phyloP scores from a whole-genome alignment of 2,888 invertebrate genomes.

The Leucophora obtusa region DNA sequence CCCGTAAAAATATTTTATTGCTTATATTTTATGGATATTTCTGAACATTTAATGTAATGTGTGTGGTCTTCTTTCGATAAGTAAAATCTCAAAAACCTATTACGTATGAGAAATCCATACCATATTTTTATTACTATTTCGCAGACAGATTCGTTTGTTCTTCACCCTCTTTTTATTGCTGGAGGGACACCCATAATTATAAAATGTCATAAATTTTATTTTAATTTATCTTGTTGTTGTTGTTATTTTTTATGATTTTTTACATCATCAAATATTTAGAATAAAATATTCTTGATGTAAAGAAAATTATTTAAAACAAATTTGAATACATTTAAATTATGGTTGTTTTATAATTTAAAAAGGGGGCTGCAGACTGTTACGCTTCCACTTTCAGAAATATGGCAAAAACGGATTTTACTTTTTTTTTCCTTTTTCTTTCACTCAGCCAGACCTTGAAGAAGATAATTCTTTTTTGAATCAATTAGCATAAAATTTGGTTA shows the following conservation, averaged over 20 bases:
- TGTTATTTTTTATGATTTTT: slow-evolving; percentile 12
- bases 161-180: not conserved
- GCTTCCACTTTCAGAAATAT: slow-evolving; percentile 7
- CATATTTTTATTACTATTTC: slow-evolving; percentile 8
- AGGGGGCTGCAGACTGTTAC: slow-evolving; percentile 15
- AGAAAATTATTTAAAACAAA: slow-evolving; percentile 49
- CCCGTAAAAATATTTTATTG: not conserved
- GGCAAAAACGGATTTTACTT: slow-evolving; percentile 7
- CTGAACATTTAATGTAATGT: not conserved
- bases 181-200: slow-evolving; percentile 20
- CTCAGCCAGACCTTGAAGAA: too few species aligned
- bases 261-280: slow-evolving; percentile 37
- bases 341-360: slow-evolving; percentile 10
- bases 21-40: not conserved
- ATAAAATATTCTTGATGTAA: slow-evolving; percentile 18
- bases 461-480: too few species aligned
- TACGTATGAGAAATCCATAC: not conserved
- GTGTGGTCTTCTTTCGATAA: slow-evolving; percentile 3
- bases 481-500: too few species aligned
- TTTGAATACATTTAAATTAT: slow-evolving; percentile 40
- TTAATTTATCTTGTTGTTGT: not conserved
- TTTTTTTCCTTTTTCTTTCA: not conserved
- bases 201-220: slow-evolving; percentile 39
- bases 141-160: slow-evolving; percentile 20
- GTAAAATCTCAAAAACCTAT: slow-evolving; percentile 10